phyloP scores from a whole-genome alignment of 1,140 invertebrate species.

The Drosophila suzukii region DNA sequence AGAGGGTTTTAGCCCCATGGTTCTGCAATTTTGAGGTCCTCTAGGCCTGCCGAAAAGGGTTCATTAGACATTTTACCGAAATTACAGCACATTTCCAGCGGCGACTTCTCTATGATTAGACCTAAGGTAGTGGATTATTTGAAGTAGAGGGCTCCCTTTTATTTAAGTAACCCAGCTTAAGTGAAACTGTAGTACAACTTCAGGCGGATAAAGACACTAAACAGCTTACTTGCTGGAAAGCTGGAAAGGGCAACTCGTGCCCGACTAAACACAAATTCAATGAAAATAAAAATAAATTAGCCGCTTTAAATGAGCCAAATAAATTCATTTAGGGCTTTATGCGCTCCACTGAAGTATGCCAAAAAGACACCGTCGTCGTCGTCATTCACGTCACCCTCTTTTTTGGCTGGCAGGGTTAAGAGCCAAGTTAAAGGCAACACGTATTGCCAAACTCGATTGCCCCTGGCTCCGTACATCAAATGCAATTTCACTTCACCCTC shows the following conservation, averaged over 20 bases:
- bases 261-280: slow-evolving; percentile 53
- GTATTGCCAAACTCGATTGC: slow-evolving; percentile 47
- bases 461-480: slow-evolving; percentile 22
- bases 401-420: slow-evolving; percentile 20
- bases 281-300: slow-evolving; percentile 76
- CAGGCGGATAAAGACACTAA: slow-evolving; percentile 13
- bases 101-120: slow-evolving; percentile 53
- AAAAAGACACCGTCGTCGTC: slow-evolving; percentile 31
- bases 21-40: slow-evolving; percentile 50
- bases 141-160: background rate
- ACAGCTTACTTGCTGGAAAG: slow-evolving; percentile 28
- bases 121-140: slow-evolving; percentile 43
- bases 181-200: slow-evolving; percentile 5
- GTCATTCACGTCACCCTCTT: slow-evolving; percentile 5
- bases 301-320: slow-evolving; percentile 72
- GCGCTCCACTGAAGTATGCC: slow-evolving; percentile 50
- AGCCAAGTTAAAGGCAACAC: slow-evolving; percentile 47
- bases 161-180: slow-evolving; percentile 7
- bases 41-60: slow-evolving; percentile 18
- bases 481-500: slow-evolving; percentile 35
- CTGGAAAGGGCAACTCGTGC: slow-evolving; percentile 1
- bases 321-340: slow-evolving; percentile 74
- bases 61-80: slow-evolving; percentile 74
- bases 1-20: background rate
- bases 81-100: slow-evolving; percentile 55